Base-by-base conservation (phyloP, 2,797 vertebrate species). In the Eulemur rubriventer region DNA sequence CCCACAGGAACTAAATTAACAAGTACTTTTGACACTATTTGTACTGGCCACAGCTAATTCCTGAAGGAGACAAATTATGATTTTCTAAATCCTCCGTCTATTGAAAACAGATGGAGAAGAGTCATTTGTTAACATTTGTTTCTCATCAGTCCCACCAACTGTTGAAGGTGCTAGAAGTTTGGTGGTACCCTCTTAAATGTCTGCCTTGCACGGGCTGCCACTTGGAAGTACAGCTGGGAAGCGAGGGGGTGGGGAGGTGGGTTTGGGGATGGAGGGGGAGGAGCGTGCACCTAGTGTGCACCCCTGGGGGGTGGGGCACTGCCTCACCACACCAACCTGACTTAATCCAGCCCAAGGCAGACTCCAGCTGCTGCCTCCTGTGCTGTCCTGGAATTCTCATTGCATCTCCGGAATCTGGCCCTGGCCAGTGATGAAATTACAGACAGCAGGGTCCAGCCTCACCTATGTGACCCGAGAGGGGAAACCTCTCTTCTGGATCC, bases 401-500 rank as follows among this genome's bases (percentile, higher is more conserved):
- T 92, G 90, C 78, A 75, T 38, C 2, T 38, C 63, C 35, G 92
- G 95, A 96, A 94, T 97, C 75, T 52, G 4, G 72, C 35, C 41
- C 43, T 48, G 80, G 67, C 94, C 72, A 33, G 69, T 14, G 93
- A 94, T 96, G 94, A 89, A 93, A 87, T 87, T 93, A 75, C 63
- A 97, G 93, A 89, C 82, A 28, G 55, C 76, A 79, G 89, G 50
- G 72, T 79, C 89, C 84, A 75, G 93, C 67, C 93, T 93, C 30
- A 12, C 83, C 67, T 59, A 41, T 41, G 96, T 94, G 94, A 84
- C 93, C 83, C 10, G 28, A 35, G 76, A 92, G 72, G 94, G 95
- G 96, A 90, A 97, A 70, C 89, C 95, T 97, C 96, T 86, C 82
- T 87, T 95, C 89, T 95, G 83, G 93, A 92, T 88, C 65, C 90